A percentile compares a stretch with the other conserved stretches of the same genome.
These are phyloP conservation scores for Cantharis flavilabris DNA, from an alignment of 2,888 invertebrate genomes.

Conservation along the genomic window DNA sequence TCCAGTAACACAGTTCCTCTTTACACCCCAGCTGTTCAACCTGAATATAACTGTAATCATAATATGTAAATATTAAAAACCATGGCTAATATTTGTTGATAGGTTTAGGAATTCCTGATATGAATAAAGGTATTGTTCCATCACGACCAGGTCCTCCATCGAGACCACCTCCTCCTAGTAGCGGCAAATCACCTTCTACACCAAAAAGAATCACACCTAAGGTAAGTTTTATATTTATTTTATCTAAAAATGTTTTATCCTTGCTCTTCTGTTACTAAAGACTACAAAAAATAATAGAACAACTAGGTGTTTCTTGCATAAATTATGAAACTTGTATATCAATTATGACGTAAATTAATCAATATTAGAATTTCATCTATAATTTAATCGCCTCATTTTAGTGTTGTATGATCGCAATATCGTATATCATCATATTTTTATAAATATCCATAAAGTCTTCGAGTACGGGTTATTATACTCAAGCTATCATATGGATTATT, in stretches of 20 bases:
- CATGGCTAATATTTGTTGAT: not conserved
- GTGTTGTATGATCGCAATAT: too few species aligned
- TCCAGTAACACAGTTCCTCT: slow-evolving; percentile 84
- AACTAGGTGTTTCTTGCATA: too few species aligned
- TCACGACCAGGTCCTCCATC: slow-evolving; percentile 54
- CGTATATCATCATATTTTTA: too few species aligned
- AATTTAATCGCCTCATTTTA: too few species aligned
- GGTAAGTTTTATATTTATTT: slow-evolving; percentile 23
- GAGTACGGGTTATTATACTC: too few species aligned
- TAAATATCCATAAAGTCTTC: too few species aligned
- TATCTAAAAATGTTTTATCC: not conserved
- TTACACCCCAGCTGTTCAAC: slow-evolving; percentile 51
- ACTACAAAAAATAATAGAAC: too few species aligned
- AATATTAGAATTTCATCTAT: too few species aligned
- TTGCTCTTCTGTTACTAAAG: too few species aligned
- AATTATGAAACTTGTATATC: too few species aligned
- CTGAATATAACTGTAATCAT: slow-evolving; percentile 54
- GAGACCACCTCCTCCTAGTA: slow-evolving; percentile 59
- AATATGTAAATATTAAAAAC: not conserved
- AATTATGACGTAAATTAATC: too few species aligned
- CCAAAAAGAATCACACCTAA: slow-evolving; percentile 50
- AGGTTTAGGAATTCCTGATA: slow-evolving; percentile 59
- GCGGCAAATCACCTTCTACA: slow-evolving; percentile 58
- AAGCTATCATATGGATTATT: not conserved
- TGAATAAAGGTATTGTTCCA: slow-evolving; percentile 46